phyloP scores from a whole-genome alignment of 2,888 invertebrate species.

The Leucoptera coffeella region DNA sequence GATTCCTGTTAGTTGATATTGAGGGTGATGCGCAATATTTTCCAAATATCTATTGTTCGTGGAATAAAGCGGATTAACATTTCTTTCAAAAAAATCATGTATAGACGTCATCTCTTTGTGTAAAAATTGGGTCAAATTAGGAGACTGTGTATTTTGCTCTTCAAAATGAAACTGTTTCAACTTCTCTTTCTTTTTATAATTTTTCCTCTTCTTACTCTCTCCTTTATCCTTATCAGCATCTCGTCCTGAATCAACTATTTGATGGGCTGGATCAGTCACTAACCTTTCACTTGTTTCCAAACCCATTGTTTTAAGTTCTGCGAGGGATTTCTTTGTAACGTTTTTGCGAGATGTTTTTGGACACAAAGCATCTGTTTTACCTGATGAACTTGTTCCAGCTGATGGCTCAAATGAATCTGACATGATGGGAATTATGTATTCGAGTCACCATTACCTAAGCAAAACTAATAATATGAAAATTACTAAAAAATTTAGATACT shows the following conservation, averaged over 20 bases:
- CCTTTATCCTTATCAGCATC: conserved; percentile 10
- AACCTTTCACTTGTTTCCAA: too few relatives aligned
- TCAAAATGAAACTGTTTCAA: conserved; percentile 17
- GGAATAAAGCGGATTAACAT: conserved; percentile 22
- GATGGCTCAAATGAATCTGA: too few relatives aligned
- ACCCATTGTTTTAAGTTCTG: too few relatives aligned
- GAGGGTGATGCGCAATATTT: conserved; percentile 29
- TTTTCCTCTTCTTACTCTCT: conserved; percentile 15
- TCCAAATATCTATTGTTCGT: conserved; percentile 28
- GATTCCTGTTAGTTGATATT: conserved; percentile 18
- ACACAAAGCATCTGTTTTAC: too few relatives aligned
- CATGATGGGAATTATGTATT: too few relatives aligned
- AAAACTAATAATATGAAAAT: too few relatives aligned
- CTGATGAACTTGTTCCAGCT: too few relatives aligned
- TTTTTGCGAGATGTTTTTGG: conserved; percentile 13
- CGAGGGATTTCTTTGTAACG: conserved; percentile 10
- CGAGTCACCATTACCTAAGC: too few relatives aligned
- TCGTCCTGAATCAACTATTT: too few relatives aligned
- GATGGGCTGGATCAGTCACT: too few relatives aligned
- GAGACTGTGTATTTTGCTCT: conserved; percentile 9
- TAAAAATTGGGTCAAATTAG: conserved; percentile 8
- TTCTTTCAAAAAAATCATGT: conserved; percentile 20
- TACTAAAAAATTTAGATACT: too few relatives aligned
- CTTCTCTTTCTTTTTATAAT: conserved; percentile 24
- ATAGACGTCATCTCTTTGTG: conserved; percentile 10